phyloP scores from a whole-genome alignment of 2,113 vertebrate species.

The Rhinichthys klamathensis region DNA sequence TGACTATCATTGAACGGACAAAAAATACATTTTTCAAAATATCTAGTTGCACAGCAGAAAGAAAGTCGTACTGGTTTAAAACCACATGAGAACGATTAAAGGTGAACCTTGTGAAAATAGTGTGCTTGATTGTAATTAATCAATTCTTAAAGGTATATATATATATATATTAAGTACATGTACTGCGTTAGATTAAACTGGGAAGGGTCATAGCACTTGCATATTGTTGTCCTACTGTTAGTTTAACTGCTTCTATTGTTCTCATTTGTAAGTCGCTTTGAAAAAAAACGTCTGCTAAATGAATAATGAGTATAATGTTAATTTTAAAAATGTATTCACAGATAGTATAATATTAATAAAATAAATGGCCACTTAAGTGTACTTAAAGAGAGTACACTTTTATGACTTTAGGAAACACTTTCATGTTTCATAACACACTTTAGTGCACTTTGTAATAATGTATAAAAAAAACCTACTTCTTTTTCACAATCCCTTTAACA shows the following conservation, averaged over 20 bases:
- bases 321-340: background rate
- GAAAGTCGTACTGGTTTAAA: background rate
- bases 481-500: background rate
- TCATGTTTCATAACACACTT: too few species aligned
- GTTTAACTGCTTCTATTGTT: too few species aligned
- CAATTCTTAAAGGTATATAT: background rate
- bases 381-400: background rate
- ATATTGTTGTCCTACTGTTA: too few species aligned
- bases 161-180: too few species aligned
- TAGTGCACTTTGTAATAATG: background rate
- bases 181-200: too few species aligned
- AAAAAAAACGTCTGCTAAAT: too few species aligned
- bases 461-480: too few species aligned
- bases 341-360: too few species aligned
- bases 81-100: background rate
- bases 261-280: too few species aligned
- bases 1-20: background rate
- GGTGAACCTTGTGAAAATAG: background rate
- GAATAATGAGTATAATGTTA: too few species aligned
- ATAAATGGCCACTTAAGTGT: background rate
- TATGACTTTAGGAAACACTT: too few species aligned
- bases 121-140: background rate
- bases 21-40: background rate
- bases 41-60: background rate
- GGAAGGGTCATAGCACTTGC: too few species aligned